These are phyloP conservation scores for Herpetotheres cachinnans DNA, from an alignment of 2,113 vertebrate species.

Conservation along the genomic window DNA sequence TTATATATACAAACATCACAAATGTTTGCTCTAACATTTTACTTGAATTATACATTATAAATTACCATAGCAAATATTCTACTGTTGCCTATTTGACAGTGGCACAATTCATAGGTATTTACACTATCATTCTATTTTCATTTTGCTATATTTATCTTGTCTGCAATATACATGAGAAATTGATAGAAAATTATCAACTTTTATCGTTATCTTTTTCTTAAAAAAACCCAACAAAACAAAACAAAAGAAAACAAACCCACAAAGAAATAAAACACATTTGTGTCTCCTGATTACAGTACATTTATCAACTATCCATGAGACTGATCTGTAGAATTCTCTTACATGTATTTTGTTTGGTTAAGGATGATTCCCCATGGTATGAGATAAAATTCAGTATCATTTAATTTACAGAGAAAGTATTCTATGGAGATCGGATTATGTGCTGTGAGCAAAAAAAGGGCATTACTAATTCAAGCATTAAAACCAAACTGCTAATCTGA, in stretches of 20 bases:
- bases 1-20: conserved; percentile 24
- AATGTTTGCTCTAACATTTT: conserved; percentile 18
- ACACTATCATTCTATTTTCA: conserved; percentile 27
- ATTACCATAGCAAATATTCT: conserved; percentile 26
- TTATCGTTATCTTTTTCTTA: not conserved
- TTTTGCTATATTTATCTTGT: conserved; percentile 10
- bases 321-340: not conserved
- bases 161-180: conserved; percentile 25
- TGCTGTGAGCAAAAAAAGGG: not conserved
- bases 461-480: conserved; percentile 29
- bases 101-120: conserved; percentile 44
- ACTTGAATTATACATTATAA: conserved; percentile 53
- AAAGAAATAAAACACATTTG: not conserved
- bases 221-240: not conserved
- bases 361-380: not conserved
- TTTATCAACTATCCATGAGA: not conserved
- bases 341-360: not conserved
- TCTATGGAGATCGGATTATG: conserved; percentile 26
- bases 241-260: not conserved
- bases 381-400: not conserved
- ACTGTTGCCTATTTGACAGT: conserved; percentile 40
- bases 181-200: conserved; percentile 27
- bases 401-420: not conserved
- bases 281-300: not conserved
- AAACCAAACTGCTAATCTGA: conserved; percentile 20